phyloP scores from a whole-genome alignment of 2,888 invertebrate genomes.

The Chrysopilus asiliformis region DNA sequence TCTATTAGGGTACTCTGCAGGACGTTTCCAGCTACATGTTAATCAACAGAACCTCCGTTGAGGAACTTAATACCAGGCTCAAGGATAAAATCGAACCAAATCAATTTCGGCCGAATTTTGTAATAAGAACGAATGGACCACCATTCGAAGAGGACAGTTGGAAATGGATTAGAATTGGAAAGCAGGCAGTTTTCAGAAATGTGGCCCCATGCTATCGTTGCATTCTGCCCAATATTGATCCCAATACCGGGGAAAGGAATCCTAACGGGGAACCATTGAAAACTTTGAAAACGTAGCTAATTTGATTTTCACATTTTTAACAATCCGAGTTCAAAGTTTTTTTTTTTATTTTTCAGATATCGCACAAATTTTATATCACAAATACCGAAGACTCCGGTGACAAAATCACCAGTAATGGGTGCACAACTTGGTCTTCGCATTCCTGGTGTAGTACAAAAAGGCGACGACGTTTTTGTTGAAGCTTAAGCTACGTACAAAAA shows the following conservation, averaged over 20 bases:
- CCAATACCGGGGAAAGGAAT: slow-evolving; percentile 47
- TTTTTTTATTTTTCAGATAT: neutral
- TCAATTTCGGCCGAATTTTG: slow-evolving; percentile 57
- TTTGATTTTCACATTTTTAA: slow-evolving; percentile 12
- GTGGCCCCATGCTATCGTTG: slow-evolving; percentile 41
- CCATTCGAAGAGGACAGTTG: slow-evolving; percentile 53
- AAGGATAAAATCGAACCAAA: slow-evolving; percentile 38
- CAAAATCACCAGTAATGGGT: slow-evolving; percentile 37
- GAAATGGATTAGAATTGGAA: slow-evolving; percentile 55
- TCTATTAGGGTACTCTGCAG: slow-evolving; percentile 42
- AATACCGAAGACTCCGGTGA: slow-evolving; percentile 8
- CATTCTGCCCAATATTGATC: slow-evolving; percentile 55
- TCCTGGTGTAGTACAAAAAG: slow-evolving; percentile 33
- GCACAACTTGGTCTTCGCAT: slow-evolving; percentile 39
- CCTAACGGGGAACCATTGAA: slow-evolving; percentile 47
- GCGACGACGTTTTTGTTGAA: slow-evolving; percentile 41
- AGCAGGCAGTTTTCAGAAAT: slow-evolving; percentile 20
- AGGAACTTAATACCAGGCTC: slow-evolving; percentile 49
- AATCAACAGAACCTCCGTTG: slow-evolving; percentile 51
- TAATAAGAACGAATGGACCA: slow-evolving; percentile 41
- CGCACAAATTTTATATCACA: neutral
- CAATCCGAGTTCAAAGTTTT: neutral
- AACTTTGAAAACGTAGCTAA: slow-evolving; percentile 47
- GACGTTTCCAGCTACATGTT: slow-evolving; percentile 56
- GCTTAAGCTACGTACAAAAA: too few species aligned